Percentiles rank a stretch among this genome's conserved stretches.
These are phyloP conservation scores for Gymnarchus niloticus DNA, from an alignment of 2,113 vertebrate species.

Conservation along the genomic window DNA sequence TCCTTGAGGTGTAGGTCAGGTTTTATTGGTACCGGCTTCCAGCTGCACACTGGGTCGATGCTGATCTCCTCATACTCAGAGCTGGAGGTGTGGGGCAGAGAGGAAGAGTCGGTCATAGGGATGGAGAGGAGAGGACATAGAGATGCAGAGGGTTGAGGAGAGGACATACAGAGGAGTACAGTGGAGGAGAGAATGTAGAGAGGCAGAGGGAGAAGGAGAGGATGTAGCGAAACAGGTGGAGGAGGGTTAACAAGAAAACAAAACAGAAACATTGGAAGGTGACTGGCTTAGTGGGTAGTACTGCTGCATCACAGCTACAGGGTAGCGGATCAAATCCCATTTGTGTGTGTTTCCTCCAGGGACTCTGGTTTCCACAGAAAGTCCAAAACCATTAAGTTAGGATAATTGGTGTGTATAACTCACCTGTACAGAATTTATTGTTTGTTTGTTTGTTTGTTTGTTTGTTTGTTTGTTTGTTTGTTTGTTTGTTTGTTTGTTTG, in stretches of 20 bases:
- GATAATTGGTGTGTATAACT: no score
- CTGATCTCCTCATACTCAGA: slow-evolving; percentile 90
- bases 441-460: no score
- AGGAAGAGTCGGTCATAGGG: no score
- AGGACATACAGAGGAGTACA: neutral
- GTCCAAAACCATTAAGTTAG: no score
- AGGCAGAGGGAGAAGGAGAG: neutral
- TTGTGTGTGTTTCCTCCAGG: no score
- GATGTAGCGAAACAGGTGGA: neutral
- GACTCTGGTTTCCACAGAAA: no score
- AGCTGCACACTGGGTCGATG: slow-evolving; percentile 87
- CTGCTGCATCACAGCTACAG: no score
- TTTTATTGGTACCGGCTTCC: slow-evolving; percentile 86
- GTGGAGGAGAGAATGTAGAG: neutral
- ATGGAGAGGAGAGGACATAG: neutral
- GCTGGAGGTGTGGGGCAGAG: slow-evolving; percentile 44
- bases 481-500: no score
- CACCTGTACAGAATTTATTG: no score
- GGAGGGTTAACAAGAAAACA: neutral
- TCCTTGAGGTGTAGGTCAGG: slow-evolving; percentile 84
- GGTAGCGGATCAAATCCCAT: no score
- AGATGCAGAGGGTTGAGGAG: neutral
- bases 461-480: no score
- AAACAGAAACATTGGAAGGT: neutral
- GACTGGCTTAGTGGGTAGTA: no score